These are phyloP conservation scores for Bos indicus DNA, from an alignment of 2,113 vertebrate genomes.

Conservation along the genomic window DNA sequence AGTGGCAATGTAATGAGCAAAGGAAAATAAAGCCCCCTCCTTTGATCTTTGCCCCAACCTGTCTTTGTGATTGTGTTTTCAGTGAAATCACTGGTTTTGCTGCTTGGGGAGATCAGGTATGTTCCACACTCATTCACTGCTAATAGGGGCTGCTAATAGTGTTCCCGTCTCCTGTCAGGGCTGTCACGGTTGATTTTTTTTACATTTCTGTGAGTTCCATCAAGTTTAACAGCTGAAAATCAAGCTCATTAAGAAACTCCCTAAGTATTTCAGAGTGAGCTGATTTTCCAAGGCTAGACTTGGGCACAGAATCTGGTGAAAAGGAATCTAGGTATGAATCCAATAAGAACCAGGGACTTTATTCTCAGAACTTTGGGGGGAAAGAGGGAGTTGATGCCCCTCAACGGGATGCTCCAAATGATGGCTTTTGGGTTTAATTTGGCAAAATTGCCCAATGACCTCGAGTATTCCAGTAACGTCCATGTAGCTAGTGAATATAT, in stretches of 20 bases:
- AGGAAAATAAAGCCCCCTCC: background rate
- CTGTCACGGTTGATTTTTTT: constrained; percentile 41
- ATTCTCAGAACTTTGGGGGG: background rate
- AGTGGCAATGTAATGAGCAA: background rate
- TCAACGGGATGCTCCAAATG: background rate
- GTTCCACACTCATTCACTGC: background rate
- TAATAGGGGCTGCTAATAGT: constrained; percentile 41
- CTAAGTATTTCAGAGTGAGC: constrained; percentile 23
- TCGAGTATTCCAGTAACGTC: background rate
- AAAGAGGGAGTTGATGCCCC: background rate
- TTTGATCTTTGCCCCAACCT: background rate
- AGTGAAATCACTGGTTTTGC: background rate
- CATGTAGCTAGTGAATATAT: background rate
- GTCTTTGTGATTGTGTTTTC: background rate
- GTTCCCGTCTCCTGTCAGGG: background rate
- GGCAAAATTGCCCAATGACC: background rate
- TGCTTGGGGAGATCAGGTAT: background rate
- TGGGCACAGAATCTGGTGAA: background rate
- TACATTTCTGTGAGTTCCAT: constrained; percentile 22
- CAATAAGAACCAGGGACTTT: background rate
- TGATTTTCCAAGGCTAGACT: constrained; percentile 21
- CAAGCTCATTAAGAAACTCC: constrained; percentile 17
- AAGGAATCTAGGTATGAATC: background rate
- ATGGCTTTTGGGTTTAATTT: background rate
- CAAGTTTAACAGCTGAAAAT: constrained; percentile 51